These are phyloP conservation scores for Meandrusa payeni DNA, from an alignment of 2,888 invertebrate species.

Conservation along the genomic window DNA sequence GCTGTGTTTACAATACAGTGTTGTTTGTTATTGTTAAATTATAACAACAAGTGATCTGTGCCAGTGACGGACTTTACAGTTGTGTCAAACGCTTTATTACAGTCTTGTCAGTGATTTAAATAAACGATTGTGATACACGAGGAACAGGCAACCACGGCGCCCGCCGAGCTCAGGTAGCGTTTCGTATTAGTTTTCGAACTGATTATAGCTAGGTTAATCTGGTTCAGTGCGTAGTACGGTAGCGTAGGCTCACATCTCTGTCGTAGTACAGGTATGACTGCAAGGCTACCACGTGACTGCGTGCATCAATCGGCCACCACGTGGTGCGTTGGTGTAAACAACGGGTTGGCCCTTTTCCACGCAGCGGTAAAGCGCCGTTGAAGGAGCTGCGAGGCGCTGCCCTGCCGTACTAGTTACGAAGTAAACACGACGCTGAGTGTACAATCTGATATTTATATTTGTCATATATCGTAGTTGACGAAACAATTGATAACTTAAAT, in stretches of 20 bases:
- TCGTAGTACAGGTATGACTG: slow-evolving; percentile 46
- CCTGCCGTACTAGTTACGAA: slow-evolving; percentile 16
- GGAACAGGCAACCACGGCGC: slow-evolving; percentile 64
- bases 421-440: slow-evolving; percentile 20
- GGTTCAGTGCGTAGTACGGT: slow-evolving; percentile 36
- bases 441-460: slow-evolving; percentile 6
- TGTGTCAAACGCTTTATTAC: slow-evolving; percentile 31
- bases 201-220: slow-evolving; percentile 53
- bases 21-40: slow-evolving; percentile 57
- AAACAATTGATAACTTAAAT: slow-evolving; percentile 10
- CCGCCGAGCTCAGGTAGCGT: slow-evolving; percentile 74
- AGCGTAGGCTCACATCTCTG: slow-evolving; percentile 32
- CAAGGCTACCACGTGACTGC: slow-evolving; percentile 63
- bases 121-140: slow-evolving; percentile 50
- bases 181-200: slow-evolving; percentile 64
- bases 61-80: slow-evolving; percentile 49
- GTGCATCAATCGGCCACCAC: slow-evolving; percentile 60
- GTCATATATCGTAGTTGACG: slow-evolving; percentile 2
- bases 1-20: slow-evolving; percentile 72
- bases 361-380: slow-evolving; percentile 37
- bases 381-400: slow-evolving; percentile 25
- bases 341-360: slow-evolving; percentile 50
- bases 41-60: slow-evolving; percentile 54
- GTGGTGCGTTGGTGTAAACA: slow-evolving; percentile 72
- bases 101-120: slow-evolving; percentile 34